Evolutionary conservation across 2,888 invertebrate genomes (phyloP), one percentile per base, ranked within the genome.

Genomic region (Microplitis deprimator): DNA sequence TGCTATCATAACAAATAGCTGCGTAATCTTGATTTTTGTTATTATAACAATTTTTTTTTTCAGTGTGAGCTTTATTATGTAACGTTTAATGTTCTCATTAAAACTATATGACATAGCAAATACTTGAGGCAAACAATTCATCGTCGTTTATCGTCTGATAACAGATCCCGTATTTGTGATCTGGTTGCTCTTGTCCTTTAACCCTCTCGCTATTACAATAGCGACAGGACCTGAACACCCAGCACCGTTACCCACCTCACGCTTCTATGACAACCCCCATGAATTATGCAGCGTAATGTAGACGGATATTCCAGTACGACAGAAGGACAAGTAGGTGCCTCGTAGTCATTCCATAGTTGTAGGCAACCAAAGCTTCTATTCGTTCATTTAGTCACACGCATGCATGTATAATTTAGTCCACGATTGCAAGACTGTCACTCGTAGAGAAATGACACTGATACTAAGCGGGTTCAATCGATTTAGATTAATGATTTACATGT

Each of bases 231-330:
- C 79, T 75, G 79, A 75, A 81, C 77, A 86, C 84, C 83, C 85
- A 84, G 83, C 80, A 82, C 87, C 85, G 88, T 88, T 88, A 88
- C 88, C 87, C 86, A 85, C 86, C 87, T 88, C 85, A 86, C 87
- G 87, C 88, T 86, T 85, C 87, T 87, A 87, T 88, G 88, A 88
- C 88, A 87, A 85, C 82, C 83, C 69, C 85, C 83, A 88, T 89
- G 88, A 88, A 89, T 89, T 88, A 89, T 89, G 88, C 88, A 89
- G 87, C 85, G 86, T 85, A 87, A 87, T 86, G 86, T 87, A 88
- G 86, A 87, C 87, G 87, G 86, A 89, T 88, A 87, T 86, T 84
- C 82, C 81, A 77, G 75, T 80, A 82, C 70, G 74, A 76, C 77
- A 77, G 77, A 79, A 77, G 79, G 79, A 79, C 77, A 68, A 68